Evolutionary conservation across 2,888 invertebrate genomes (phyloP), one percentile per base, ranked within the genome.

Genomic region (Athrips mouffetella): DNA sequence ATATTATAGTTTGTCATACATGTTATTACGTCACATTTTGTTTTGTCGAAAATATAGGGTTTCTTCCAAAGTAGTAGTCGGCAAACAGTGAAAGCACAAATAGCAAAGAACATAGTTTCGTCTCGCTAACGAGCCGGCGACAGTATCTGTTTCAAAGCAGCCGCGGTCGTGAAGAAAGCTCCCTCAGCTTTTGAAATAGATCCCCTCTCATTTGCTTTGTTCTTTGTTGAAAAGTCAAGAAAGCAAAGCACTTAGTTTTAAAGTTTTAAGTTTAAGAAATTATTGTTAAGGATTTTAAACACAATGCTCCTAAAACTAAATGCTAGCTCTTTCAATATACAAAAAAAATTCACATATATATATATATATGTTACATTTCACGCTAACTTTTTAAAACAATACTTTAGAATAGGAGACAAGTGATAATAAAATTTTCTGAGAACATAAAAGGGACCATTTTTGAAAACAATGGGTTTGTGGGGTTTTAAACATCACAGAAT

Each of bases 91-190:
- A 4, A 4, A 46, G 25, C 18, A 44, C 48, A 48, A 48, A 48
- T 27, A 33, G 21, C 30, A 20, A n/a, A 37, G 37, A 16, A 21
- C 13, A 25, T 35, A 41, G 48, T 44, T 44, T 35, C 48, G 37
- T 37, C 33, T 27, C 48, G 15, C 48, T 48, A 48, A 48, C 48
- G 44, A 48, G 44, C 16, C 11, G 21, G 42, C 13, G 37, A 27
- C 44, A 42, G n/a, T n/a, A n/a, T n/a, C 5, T 39, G 15, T 41
- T 47, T 44, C 29, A 44, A 44, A 48, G 42, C 27, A 3, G n/a
- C 27, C 7, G 41, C 47, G 6, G n/a, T 18, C 7, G 41, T 41
- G 18, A 47, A 47, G 21, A 20, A 4, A 29, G n/a, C 33, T 31
- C 23, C 30, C 23, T 18, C 11, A 27, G 45, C 27, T 25, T 46